phyloP scores from a whole-genome alignment of 1,140 invertebrate genomes.

The Ptiloglossa arizonensis region DNA sequence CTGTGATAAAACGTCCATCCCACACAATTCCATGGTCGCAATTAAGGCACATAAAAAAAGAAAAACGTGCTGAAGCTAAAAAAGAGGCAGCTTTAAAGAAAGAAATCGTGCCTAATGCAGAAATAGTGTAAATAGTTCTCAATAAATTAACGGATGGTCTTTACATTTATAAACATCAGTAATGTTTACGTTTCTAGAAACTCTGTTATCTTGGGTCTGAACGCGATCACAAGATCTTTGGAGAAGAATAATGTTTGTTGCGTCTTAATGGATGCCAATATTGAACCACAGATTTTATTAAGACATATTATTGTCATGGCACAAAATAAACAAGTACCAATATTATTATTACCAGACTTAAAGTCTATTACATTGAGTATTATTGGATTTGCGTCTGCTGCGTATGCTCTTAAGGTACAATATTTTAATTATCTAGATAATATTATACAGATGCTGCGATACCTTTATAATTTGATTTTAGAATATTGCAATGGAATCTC shows the following conservation, averaged over 20 bases:
- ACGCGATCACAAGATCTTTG: conserved; percentile 74
- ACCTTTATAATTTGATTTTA: conserved; percentile 31
- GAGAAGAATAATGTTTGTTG: conserved; percentile 73
- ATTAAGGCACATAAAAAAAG: conserved; percentile 70
- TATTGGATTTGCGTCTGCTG: conserved; percentile 71
- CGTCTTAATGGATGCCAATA: conserved; percentile 73
- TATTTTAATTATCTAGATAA: conserved; percentile 15
- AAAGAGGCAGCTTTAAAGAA: conserved; percentile 48
- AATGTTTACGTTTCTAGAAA: conserved; percentile 64
- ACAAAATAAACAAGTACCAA: conserved; percentile 71
- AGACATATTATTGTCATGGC: conserved; percentile 78
- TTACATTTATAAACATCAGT: neutral
- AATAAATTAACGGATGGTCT: neutral
- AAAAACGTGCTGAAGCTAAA: conserved; percentile 65
- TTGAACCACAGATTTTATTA: conserved; percentile 72
- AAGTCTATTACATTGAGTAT: conserved; percentile 68
- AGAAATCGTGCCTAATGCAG: conserved; percentile 13
- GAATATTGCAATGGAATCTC: conserved; percentile 47
- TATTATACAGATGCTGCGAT: conserved; percentile 4
- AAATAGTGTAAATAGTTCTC: conserved; percentile 58
- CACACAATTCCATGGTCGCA: conserved; percentile 68
- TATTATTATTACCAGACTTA: conserved; percentile 72
- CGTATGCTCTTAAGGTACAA: conserved; percentile 74
- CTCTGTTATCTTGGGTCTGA: conserved; percentile 73
- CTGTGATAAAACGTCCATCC: conserved; percentile 56